Evolutionary conservation across 2,888 invertebrate genomes (phyloP).

Genomic region (Dryadula phaetusa): DNA sequence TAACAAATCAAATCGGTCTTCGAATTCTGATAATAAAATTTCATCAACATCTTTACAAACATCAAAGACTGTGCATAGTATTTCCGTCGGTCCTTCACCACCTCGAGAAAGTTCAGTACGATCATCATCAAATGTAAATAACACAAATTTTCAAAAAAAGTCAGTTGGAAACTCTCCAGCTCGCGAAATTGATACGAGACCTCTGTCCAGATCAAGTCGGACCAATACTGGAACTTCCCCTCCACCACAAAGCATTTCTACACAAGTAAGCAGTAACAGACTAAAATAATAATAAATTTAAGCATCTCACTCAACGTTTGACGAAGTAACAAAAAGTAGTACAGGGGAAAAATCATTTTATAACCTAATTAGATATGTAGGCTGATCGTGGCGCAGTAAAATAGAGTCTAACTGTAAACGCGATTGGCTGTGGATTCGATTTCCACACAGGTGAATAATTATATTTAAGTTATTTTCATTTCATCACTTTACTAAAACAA

Average conservation of each 20-base stretch:
- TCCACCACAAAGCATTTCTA: constrained; percentile 93
- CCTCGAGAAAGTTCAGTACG: constrained; percentile 57
- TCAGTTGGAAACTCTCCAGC: constrained; percentile 82
- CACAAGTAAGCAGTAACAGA: constrained; percentile 85
- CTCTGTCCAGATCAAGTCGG: constrained; percentile 55
- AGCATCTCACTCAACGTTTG: not conserved
- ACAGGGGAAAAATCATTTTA: too few species aligned
- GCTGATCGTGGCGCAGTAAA: too few species aligned
- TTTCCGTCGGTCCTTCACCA: constrained; percentile 72
- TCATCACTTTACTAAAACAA: too few species aligned
- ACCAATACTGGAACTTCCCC: constrained; percentile 92
- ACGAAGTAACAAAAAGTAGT: too few species aligned
- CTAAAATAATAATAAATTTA: not conserved
- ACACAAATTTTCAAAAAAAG: constrained; percentile 64
- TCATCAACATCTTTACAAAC: constrained; percentile 46
- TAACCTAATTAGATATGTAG: not conserved
- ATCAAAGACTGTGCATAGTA: constrained; percentile 57
- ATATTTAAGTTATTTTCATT: too few species aligned
- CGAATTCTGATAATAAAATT: constrained; percentile 25
- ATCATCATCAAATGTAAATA: constrained; percentile 41
- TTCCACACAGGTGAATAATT: too few species aligned
- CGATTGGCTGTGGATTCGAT: too few species aligned
- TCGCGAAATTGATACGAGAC: constrained; percentile 56
- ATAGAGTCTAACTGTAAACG: too few species aligned
- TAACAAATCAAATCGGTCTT: constrained; percentile 18